A percentile compares a stretch with the other conserved stretches of the same genome.
These are phyloP conservation scores for Drosophila miranda DNA, from an alignment of 1,140 invertebrate species.

Conservation along the genomic window DNA sequence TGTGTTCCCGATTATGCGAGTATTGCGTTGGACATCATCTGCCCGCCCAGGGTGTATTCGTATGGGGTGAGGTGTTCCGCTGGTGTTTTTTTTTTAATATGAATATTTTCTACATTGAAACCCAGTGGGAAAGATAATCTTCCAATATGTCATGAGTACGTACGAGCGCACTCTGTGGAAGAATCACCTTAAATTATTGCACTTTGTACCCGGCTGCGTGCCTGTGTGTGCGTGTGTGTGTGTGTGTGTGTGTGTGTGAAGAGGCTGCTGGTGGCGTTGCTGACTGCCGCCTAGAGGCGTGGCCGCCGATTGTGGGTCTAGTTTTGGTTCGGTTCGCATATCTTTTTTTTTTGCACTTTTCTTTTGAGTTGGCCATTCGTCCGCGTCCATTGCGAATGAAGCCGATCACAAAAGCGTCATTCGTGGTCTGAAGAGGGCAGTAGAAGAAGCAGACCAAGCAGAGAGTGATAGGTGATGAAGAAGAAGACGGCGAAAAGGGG, in stretches of 20 bases:
- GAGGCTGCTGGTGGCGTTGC: conserved; percentile 1
- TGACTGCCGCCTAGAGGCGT: conserved; percentile 18
- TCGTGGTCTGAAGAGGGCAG: too few relatives aligned
- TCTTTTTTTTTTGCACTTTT: conserved; percentile 13
- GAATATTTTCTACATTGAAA: too few relatives aligned
- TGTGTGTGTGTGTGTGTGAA: conserved; percentile 1
- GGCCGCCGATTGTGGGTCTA: conserved; percentile 1
- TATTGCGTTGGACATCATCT: too few relatives aligned
- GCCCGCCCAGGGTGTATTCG: too few relatives aligned
- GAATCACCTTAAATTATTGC: too few relatives aligned
- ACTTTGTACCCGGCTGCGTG: background rate
- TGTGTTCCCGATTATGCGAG: too few relatives aligned
- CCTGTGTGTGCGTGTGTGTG: background rate
- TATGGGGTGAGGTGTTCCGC: too few relatives aligned
- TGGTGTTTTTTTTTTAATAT: too few relatives aligned
- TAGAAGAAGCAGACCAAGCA: background rate
- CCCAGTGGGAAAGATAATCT: too few relatives aligned
- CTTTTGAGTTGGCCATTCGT: conserved; percentile 21
- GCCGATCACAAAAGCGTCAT: conserved; percentile 24
- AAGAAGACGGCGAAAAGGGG: background rate
- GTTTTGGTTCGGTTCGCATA: conserved; percentile 7
- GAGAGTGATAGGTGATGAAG: background rate
- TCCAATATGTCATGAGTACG: too few relatives aligned
- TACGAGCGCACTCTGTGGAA: too few relatives aligned
- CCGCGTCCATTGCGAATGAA: conserved; percentile 13